A percentile compares a stretch with the other conserved stretches of the same genome.
These are phyloP conservation scores for Notolepis coatsorum DNA, from an alignment of 2,797 vertebrate species.

Conservation along the genomic window DNA sequence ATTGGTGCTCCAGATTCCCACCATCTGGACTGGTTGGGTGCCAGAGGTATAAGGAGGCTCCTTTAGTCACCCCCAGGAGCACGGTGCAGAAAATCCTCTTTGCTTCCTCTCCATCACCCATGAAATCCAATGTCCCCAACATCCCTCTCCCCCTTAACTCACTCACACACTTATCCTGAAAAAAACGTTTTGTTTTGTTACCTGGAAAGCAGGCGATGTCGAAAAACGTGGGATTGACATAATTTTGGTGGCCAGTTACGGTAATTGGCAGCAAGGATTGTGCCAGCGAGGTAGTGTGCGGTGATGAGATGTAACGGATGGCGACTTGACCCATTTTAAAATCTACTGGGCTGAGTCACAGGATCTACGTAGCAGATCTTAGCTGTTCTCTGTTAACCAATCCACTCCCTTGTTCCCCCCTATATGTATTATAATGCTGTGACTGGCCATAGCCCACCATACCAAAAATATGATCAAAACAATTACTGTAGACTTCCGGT, in stretches of 20 bases:
- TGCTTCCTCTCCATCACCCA: constrained; percentile 63
- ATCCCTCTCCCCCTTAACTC: constrained; percentile 23
- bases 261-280: not conserved
- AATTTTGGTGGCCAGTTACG: too few relatives aligned
- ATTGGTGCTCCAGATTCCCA: constrained; percentile 75
- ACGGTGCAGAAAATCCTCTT: constrained; percentile 72
- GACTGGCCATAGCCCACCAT: too few relatives aligned
- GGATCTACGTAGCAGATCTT: not conserved
- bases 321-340: not conserved
- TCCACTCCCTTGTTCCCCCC: too few relatives aligned
- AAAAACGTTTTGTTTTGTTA: constrained; percentile 26
- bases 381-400: constrained; percentile 7
- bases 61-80: constrained; percentile 63
- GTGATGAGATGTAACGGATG: too few relatives aligned
- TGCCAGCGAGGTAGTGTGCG: too few relatives aligned
- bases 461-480: too few relatives aligned
- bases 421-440: too few relatives aligned
- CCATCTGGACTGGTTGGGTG: constrained; percentile 80
- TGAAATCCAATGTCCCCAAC: constrained; percentile 56
- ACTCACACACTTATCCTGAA: constrained; percentile 28
- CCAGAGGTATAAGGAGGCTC: constrained; percentile 79
- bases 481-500: too few relatives aligned
- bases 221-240: constrained; percentile 21
- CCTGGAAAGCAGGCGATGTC: constrained; percentile 18
- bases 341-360: constrained; percentile 19